These are phyloP conservation scores for Heliocidaris tuberculata DNA, from an alignment of 35 echinoderm and acorn worm species.

Conservation along the genomic window DNA sequence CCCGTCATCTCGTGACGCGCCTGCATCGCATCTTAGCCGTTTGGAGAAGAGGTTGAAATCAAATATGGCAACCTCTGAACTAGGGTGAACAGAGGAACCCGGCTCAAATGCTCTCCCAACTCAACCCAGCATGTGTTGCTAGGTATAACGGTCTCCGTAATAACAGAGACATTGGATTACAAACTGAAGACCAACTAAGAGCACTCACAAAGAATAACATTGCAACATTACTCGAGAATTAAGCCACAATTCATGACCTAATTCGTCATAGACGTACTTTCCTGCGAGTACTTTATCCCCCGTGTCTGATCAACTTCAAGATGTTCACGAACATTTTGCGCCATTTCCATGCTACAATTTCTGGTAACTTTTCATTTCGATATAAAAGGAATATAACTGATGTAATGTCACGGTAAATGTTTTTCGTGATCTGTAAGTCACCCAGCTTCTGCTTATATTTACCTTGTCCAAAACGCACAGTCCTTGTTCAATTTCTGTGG, in stretches of 20 bases:
- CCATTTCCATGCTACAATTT: neutral
- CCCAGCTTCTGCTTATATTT: too few relatives aligned
- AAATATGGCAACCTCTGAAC: neutral
- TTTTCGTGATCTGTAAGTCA: neutral
- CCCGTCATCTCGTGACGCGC: too few relatives aligned
- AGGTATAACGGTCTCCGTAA: neutral
- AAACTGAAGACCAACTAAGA: neutral
- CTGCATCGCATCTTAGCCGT: neutral
- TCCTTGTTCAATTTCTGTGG: too few relatives aligned
- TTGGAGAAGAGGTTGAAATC: slow-evolving; percentile 4
- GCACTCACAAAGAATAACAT: neutral
- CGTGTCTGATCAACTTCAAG: too few relatives aligned
- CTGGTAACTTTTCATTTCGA: too few relatives aligned
- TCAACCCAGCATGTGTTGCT: neutral
- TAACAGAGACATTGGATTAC: neutral
- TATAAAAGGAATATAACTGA: neutral
- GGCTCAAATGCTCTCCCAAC: neutral
- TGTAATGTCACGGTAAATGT: neutral
- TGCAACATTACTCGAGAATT: neutral
- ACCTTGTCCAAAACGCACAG: too few relatives aligned
- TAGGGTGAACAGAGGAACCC: neutral
- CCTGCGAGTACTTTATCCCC: neutral
- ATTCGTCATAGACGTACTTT: neutral
- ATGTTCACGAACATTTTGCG: neutral
- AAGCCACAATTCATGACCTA: neutral